phyloP scores from a whole-genome alignment of 2,797 vertebrate species.

The Catamblyrhynchus diadema region DNA sequence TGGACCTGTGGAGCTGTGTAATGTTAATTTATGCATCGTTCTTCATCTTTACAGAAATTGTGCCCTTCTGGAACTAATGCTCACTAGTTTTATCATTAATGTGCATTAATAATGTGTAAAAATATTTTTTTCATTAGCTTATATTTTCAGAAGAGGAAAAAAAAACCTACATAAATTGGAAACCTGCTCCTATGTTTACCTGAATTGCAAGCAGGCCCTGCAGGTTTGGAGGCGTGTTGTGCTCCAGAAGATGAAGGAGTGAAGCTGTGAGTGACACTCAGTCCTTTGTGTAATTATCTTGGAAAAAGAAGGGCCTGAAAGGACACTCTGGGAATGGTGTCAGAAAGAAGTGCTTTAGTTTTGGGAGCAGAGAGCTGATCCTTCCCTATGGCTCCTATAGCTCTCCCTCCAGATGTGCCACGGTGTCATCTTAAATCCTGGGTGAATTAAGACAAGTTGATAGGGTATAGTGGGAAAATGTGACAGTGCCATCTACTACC shows the following conservation, averaged over 20 bases:
- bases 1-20: background rate
- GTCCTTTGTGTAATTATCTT: background rate
- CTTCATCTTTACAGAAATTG: slow-evolving; percentile 11
- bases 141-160: background rate
- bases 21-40: background rate
- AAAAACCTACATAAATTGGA: background rate
- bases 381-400: background rate
- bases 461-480: background rate
- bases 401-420: background rate
- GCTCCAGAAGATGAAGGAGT: background rate
- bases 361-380: background rate
- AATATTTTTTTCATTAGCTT: background rate
- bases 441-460: background rate
- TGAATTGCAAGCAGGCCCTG: background rate
- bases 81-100: background rate
- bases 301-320: background rate
- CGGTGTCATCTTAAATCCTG: background rate
- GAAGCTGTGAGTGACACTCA: background rate
- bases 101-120: background rate
- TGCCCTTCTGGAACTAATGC: slow-evolving; percentile 21
- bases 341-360: background rate
- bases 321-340: background rate
- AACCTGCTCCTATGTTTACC: background rate
- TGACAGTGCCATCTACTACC: background rate
- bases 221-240: background rate